Conservation (phyloP, 2,113 vertebrate genomes). For the Tragelaphus buxtoni region DNA sequence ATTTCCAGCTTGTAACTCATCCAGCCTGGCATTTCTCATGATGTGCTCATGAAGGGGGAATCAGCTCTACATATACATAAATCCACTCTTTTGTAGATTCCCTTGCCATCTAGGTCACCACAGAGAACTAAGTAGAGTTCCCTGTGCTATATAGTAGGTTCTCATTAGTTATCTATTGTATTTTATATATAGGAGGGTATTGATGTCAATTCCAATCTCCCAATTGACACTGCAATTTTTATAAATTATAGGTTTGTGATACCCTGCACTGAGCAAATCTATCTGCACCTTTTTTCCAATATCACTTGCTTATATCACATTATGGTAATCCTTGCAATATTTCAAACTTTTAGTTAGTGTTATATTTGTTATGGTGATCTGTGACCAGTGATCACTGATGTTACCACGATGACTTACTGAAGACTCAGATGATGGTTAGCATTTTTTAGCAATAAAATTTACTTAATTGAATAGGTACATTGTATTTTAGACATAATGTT, state of each 20-base stretch:
- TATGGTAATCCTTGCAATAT: neutral
- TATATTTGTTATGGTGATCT: neutral
- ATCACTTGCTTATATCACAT: neutral
- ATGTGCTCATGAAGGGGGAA: neutral
- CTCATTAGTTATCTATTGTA: neutral
- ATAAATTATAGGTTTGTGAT: neutral
- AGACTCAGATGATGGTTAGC: neutral
- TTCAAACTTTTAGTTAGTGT: neutral
- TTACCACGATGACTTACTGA: neutral
- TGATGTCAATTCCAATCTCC: neutral
- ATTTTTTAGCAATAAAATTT: neutral
- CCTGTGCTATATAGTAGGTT: neutral
- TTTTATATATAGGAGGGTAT: neutral
- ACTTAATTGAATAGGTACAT: neutral
- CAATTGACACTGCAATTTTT: neutral
- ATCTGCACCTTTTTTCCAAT: neutral
- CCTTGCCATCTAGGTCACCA: neutral
- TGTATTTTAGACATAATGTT: neutral
- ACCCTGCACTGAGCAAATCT: neutral
- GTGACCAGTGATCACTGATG: neutral
- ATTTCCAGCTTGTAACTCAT: neutral
- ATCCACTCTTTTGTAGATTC: neutral
- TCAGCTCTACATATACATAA: neutral
- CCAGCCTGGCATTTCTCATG: neutral
- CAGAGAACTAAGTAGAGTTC: neutral